Conservation (phyloP, 2,113 vertebrate species). For the Opisthocomus hoazin region DNA sequence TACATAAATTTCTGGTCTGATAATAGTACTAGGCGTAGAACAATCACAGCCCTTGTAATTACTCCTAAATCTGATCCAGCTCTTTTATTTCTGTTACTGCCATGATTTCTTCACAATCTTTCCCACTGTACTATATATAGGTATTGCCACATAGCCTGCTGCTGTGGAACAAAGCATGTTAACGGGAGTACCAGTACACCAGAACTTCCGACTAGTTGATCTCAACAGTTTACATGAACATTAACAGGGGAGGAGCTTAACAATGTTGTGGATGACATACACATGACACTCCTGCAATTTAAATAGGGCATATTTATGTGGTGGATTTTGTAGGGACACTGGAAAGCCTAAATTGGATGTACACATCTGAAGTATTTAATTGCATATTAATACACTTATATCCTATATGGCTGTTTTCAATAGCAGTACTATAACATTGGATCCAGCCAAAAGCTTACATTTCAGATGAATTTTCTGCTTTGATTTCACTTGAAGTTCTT, state of each 20-base stretch:
- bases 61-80: not conserved
- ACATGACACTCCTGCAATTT: not conserved
- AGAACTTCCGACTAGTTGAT: not conserved
- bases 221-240: not conserved
- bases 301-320: not conserved
- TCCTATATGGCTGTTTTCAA: not conserved
- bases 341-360: not conserved
- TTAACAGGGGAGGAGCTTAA: not conserved
- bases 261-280: not conserved
- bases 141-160: not conserved
- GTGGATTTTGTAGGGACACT: not conserved
- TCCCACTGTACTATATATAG: not conserved
- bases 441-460: not conserved
- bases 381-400: not conserved
- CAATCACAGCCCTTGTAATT: not conserved
- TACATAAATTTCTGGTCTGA: not conserved
- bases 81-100: not conserved
- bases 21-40: not conserved
- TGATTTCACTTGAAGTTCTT: not conserved
- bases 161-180: not conserved
- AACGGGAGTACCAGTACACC: not conserved
- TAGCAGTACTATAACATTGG: not conserved
- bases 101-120: not conserved
- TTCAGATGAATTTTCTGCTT: not conserved
- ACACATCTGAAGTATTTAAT: not conserved